Percentiles rank a stretch among this genome's conserved stretches.
These are phyloP conservation scores for Ancistrus triradiatus DNA, from an alignment of 2,113 vertebrate genomes.

Conservation along the genomic window DNA sequence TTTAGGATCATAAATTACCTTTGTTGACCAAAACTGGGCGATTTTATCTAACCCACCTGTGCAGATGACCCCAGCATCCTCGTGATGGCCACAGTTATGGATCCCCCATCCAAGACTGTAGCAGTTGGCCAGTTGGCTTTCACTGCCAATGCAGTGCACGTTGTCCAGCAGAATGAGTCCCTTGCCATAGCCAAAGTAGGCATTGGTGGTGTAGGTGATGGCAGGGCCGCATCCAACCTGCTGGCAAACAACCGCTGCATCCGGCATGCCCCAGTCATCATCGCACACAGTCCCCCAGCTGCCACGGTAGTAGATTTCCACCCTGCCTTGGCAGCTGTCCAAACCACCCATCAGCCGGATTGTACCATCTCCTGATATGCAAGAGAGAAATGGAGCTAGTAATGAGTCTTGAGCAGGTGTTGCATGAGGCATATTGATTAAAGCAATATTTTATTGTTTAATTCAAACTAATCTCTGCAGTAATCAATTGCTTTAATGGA, in stretches of 20 bases:
- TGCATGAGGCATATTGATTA: no score
- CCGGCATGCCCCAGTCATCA: conserved; percentile 83
- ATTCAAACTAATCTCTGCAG: no score
- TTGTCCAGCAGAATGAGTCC: conserved; percentile 90
- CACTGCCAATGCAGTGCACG: conserved; percentile 79
- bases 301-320: conserved; percentile 85
- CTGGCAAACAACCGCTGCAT: conserved; percentile 84
- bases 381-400: not conserved
- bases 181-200: conserved; percentile 85
- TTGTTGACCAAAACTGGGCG: no score
- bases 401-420: no score
- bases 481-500: no score
- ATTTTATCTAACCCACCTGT: conserved; percentile 74
- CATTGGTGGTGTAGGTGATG: conserved; percentile 74
- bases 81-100: conserved; percentile 95
- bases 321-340: conserved; percentile 80
- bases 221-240: conserved; percentile 81
- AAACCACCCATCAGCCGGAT: conserved; percentile 77
- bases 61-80: conserved; percentile 88
- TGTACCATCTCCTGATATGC: conserved; percentile 77
- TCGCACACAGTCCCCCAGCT: conserved; percentile 94
- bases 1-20: no score
- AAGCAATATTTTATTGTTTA: no score
- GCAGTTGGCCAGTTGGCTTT: conserved; percentile 72
- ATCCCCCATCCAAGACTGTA: conserved; percentile 88